A percentile compares a stretch with the other conserved stretches of the same genome.
These are phyloP conservation scores for Petrosia ficiformis DNA, from an alignment of 37 sponge, comb jelly and placozoan species.

Conservation along the genomic window DNA sequence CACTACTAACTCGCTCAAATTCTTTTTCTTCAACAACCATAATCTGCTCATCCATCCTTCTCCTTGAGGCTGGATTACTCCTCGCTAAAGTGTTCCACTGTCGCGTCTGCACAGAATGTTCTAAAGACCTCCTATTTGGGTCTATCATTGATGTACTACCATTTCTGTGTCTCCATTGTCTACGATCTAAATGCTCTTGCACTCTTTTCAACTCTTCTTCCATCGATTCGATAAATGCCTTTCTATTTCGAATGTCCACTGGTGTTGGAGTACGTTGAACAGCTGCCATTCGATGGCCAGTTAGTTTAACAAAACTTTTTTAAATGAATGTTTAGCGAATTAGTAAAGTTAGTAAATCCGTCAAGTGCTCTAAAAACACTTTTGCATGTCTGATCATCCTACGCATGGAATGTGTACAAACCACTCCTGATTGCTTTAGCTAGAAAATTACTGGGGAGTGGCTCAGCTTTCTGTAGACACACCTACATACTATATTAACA, in stretches of 20 bases:
- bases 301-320: neutral
- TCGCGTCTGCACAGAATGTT: neutral
- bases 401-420: too few relatives aligned
- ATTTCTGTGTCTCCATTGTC: conserved; percentile 3
- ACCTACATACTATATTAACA: too few relatives aligned
- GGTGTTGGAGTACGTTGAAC: conserved; percentile 29
- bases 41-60: neutral
- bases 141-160: neutral
- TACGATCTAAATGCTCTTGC: conserved; percentile 42
- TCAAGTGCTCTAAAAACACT: too few relatives aligned
- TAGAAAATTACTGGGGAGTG: too few relatives aligned
- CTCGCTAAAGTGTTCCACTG: neutral
- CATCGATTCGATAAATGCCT: conserved; percentile 48
- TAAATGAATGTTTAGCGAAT: neutral
- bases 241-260: neutral
- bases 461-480: too few relatives aligned
- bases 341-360: too few relatives aligned
- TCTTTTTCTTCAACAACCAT: neutral
- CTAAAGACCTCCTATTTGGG: neutral
- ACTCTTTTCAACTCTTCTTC: conserved; percentile 43
- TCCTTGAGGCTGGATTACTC: neutral
- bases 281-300: conserved; percentile 53
- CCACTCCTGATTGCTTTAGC: too few relatives aligned
- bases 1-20: neutral
- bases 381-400: neutral